Percentiles rank a stretch among this genome's conserved stretches.
Evolutionary conservation across 2,888 invertebrate species (phyloP).

Genomic region (Cheilosia variabilis): DNA sequence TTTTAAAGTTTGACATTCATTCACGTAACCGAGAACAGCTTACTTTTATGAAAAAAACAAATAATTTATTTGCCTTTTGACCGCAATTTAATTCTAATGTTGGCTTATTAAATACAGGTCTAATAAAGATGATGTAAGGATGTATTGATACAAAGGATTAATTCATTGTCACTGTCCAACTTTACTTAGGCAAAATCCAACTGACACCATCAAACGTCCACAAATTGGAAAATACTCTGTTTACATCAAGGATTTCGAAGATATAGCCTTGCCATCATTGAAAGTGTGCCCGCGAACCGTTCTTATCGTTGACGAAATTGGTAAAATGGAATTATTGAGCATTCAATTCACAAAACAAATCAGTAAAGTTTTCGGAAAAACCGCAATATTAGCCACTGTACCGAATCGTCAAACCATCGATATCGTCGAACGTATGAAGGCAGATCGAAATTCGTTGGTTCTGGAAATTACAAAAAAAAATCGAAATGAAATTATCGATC

Average conservation of each 20-base stretch:
- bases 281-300: conserved; percentile 78
- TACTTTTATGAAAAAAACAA: no score
- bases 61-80: no score
- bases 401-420: conserved; percentile 76
- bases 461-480: conserved; percentile 79
- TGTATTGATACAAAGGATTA: not conserved
- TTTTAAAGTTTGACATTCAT: no score
- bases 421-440: conserved; percentile 79
- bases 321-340: conserved; percentile 82
- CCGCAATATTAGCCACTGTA: conserved; percentile 79
- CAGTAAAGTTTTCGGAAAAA: conserved; percentile 64
- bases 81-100: no score
- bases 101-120: no score
- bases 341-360: conserved; percentile 78
- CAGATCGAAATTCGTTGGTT: conserved; percentile 60
- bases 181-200: conserved; percentile 60
- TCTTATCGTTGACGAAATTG: conserved; percentile 81
- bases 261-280: conserved; percentile 84
- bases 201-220: conserved; percentile 73
- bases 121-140: no score
- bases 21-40: no score
- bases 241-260: conserved; percentile 86
- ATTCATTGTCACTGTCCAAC: not conserved
- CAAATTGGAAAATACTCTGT: conserved; percentile 87
- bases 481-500: conserved; percentile 77